A percentile compares a stretch with the other conserved stretches of the same genome.
phyloP scores from a whole-genome alignment of 2,888 invertebrate genomes.

The Caenorhabditis angaria region DNA sequence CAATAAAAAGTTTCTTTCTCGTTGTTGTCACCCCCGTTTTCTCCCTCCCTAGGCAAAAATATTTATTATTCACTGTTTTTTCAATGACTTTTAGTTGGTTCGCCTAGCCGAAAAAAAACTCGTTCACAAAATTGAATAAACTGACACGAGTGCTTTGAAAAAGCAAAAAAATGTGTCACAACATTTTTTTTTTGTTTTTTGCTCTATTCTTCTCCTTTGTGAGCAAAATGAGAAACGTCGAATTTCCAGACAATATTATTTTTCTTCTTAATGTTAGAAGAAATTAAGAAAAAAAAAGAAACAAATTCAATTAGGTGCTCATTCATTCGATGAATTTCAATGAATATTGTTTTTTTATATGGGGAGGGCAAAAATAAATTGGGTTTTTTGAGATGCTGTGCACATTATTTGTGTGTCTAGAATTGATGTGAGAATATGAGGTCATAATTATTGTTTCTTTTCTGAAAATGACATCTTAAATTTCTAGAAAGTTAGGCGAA shows the following conservation, averaged over 20 bases:
- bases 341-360: not conserved
- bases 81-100: conserved; percentile 24
- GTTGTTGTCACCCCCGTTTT: not conserved
- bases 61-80: conserved; percentile 3
- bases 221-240: not conserved
- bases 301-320: not conserved
- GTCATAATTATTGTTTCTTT: too few relatives aligned
- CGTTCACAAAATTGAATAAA: conserved; percentile 42
- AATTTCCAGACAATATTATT: too few relatives aligned
- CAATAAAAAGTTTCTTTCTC: not conserved
- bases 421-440: too few relatives aligned
- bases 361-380: not conserved
- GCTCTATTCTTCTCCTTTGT: not conserved
- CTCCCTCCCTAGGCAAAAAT: not conserved
- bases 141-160: conserved; percentile 22
- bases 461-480: too few relatives aligned
- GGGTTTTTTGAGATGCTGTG: not conserved
- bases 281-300: too few relatives aligned
- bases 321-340: not conserved
- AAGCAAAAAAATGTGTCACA: not conserved
- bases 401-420: not conserved
- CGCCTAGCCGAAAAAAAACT: conserved; percentile 16
- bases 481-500: not conserved
- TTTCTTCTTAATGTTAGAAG: conserved; percentile 17
- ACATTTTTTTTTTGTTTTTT: too few relatives aligned